Evolutionary conservation across 2,113 vertebrate species (phyloP), one percentile per base, ranked within the genome.

Genomic region (Lonchura striata): DNA sequence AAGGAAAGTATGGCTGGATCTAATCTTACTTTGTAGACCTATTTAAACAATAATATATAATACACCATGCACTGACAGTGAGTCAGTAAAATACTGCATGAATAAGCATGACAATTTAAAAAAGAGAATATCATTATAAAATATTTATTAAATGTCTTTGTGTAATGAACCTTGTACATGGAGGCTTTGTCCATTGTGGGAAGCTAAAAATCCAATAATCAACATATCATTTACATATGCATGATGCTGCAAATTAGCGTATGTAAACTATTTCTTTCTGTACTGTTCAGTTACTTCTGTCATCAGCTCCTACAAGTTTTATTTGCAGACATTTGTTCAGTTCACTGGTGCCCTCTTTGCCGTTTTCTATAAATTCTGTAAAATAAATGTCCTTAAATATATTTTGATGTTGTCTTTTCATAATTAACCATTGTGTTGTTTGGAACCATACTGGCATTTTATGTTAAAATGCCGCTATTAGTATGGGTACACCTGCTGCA

Each of bases 81-180:
- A 98, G 96, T 97, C 97, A 97, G 97, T 96, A 96, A 95, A 95
- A 88, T 86, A 82, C 90, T 95, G 97, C 98, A 98, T 97, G 98
- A 97, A 65, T 81, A 90, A 84, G 98, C 98, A 98, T 97, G 97
- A 97, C 28, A 61, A 78, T 69, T 93, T 95, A 90, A 97, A 68
- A 86, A 93, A 96, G 98, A 98, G 99, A 99, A 99, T 98, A 99
- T 99, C 99, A 98, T 98, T 98, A 98, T 99, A 98, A 99, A 99
- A 99, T 99, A 99, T 98, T 98, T 98, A 97, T 98, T 98, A 97
- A 98, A 98, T 96, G 97, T 98, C 98, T 98, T 99, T 99, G 98
- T 98, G 97, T 98, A 97, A 98, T 97, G 97, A 98, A 97, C 96
- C 95, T 98, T 99, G 99, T 99, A 99, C 99, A 99, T 99, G 99